Evolutionary conservation across 2,113 vertebrate genomes (phyloP), one percentile per base, ranked within the genome.

Genomic region (Prietella phreatophila): DNA sequence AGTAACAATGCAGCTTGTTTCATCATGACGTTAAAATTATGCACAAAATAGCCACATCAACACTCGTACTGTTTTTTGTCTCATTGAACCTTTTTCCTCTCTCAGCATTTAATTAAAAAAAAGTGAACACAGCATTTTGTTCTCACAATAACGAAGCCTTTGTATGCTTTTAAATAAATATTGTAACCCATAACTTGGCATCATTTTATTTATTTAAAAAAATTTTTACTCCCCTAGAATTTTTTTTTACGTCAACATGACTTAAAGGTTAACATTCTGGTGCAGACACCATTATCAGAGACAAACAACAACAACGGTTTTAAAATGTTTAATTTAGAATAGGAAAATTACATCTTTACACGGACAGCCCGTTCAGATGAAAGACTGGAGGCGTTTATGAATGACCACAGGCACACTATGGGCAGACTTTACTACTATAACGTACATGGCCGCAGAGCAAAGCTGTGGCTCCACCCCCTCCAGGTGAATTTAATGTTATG

Each of bases 391-490:
- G 95, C 94, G 94, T 95, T 94, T 94, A 95, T 94, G 96, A 96
- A 96, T 84, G 88, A 95, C 95, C 96, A 96, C 96, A 97, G 96
- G 96, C 94, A 95, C 96, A 96, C 96, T 96, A 96, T 93, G 96
- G 96, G 96, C 96, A 96, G 95, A 97, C 96, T 96, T 82, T 95
- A 97, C 97, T 97, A 96, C 95, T 96, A 94, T 78, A 87, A 42
- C 91, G 96, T 95, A 96, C 95, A 94, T 92, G 94, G 95, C 95
- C 95, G 94, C 93, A 91, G 88, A 86, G 89, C 93, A 94, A 94
- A 93, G 90, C 90, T 92, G 95, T 95, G 94, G 94, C 93, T 80
- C 90, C 65, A 60, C 55, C 27, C 60, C 69, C 71, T 15, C 6
- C 47, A 1, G 50, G 27, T 83, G 61, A 88, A 78, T 91, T 94